Evolutionary conservation across 2,113 vertebrate genomes (phyloP).

Genomic region (Chloropsis hardwickii): DNA sequence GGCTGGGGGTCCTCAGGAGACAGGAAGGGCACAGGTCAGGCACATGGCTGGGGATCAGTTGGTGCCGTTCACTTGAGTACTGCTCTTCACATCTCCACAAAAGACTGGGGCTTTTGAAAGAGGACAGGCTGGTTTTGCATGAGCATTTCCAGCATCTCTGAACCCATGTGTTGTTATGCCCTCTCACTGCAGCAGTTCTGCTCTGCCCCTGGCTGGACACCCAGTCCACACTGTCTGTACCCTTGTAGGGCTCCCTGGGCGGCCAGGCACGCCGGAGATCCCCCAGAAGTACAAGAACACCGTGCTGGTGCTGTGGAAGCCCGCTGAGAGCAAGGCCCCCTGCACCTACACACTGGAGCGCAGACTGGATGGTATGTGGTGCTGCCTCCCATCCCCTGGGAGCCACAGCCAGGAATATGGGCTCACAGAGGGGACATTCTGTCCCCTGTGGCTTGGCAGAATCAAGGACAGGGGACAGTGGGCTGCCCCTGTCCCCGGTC

Average conservation of each 20-base stretch:
- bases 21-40: not conserved
- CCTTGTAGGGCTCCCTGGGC: constrained; percentile 83
- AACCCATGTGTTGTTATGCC: not conserved
- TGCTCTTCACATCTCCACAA: not conserved
- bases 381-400: not conserved
- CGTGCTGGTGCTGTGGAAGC: constrained; percentile 92
- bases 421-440: not conserved
- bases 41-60: not conserved
- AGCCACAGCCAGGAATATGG: not conserved
- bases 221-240: not conserved
- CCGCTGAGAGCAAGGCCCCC: constrained; percentile 85
- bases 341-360: constrained; percentile 92
- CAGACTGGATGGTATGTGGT: constrained; percentile 80
- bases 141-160: not conserved
- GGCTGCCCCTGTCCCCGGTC: not conserved
- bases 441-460: not conserved
- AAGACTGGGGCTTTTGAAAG: not conserved
- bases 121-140: not conserved
- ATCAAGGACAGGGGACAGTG: no score
- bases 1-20: not conserved
- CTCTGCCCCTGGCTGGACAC: not conserved
- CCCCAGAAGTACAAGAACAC: constrained; percentile 95
- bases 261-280: constrained; percentile 89
- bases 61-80: not conserved
- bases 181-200: not conserved